Conservation (phyloP, 2,888 invertebrate genomes). For the Ctena decussata region DNA sequence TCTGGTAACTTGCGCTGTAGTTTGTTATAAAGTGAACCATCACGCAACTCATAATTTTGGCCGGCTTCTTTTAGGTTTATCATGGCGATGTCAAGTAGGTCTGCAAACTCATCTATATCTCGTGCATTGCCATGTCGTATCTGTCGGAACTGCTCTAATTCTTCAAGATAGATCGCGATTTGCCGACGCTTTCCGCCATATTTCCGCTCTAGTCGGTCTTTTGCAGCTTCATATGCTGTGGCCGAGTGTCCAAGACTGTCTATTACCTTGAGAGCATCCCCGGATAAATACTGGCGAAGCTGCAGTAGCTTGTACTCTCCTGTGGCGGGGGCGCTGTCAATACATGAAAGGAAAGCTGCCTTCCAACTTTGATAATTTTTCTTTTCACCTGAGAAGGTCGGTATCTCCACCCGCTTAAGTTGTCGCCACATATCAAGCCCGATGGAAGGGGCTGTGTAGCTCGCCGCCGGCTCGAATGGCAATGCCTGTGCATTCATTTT, state of each 20-base stretch:
- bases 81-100: conserved; percentile 13
- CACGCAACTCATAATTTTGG: background rate
- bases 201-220: conserved; percentile 31
- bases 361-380: conserved; percentile 24
- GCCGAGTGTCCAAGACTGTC: conserved; percentile 33
- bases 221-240: conserved; percentile 24
- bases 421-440: conserved; percentile 16
- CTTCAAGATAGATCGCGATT: conserved; percentile 11
- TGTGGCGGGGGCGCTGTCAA: conserved; percentile 17
- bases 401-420: conserved; percentile 24
- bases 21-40: conserved; percentile 9
- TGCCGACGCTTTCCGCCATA: conserved; percentile 16
- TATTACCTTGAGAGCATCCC: conserved; percentile 16
- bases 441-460: background rate
- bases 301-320: conserved; percentile 21
- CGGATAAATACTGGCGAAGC: conserved; percentile 18
- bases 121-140: conserved; percentile 15
- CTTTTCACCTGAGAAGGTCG: conserved; percentile 9
- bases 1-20: conserved; percentile 32
- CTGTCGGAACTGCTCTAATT: background rate
- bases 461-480: background rate
- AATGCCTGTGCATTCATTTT: background rate
- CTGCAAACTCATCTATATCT: conserved; percentile 16
- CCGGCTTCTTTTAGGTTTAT: conserved; percentile 11
- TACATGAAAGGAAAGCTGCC: conserved; percentile 7